phyloP scores from a whole-genome alignment of 53 echinoderm and acorn worm genomes.

The Henricia sp. region DNA sequence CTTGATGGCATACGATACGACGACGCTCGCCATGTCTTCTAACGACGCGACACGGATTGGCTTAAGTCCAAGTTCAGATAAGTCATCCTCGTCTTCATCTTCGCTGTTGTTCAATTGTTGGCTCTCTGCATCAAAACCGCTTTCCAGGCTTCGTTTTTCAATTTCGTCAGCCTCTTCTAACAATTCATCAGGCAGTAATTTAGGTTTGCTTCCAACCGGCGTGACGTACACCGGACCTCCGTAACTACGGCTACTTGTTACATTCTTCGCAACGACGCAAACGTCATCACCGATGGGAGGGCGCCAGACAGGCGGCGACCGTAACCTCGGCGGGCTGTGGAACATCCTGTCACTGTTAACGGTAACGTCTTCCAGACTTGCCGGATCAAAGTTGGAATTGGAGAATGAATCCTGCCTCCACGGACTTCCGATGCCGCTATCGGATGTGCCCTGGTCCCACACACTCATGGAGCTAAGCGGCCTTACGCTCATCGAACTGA shows the following conservation, averaged over 20 bases:
- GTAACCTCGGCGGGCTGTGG: conserved; percentile 77
- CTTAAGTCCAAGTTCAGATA: conserved; percentile 27
- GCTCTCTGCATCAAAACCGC: conserved; percentile 83
- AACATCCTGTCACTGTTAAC: conserved; percentile 74
- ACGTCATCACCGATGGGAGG: conserved; percentile 89
- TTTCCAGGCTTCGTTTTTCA: conserved; percentile 69
- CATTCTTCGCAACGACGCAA: conserved; percentile 78
- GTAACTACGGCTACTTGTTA: conserved; percentile 28
- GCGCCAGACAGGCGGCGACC: conserved; percentile 77
- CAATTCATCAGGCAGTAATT: not conserved
- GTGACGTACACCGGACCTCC: conserved; percentile 68
- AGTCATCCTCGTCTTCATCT: conserved; percentile 57
- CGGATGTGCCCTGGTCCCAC: conserved; percentile 63
- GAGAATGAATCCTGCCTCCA: conserved; percentile 56
- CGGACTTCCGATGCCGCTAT: conserved; percentile 85
- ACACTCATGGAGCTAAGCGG: conserved; percentile 55
- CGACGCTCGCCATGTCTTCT: conserved; percentile 72
- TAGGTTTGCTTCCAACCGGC: conserved; percentile 20
- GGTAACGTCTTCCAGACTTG: conserved; percentile 59
- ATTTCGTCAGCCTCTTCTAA: conserved; percentile 36
- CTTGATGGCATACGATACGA: conserved; percentile 75
- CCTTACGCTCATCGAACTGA: conserved; percentile 70
- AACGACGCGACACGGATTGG: conserved; percentile 72
- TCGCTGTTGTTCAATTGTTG: conserved; percentile 72
- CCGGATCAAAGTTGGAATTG: conserved; percentile 60